Evolutionary conservation across 2,797 vertebrate species (phyloP).

Genomic region (Pangasius mekongensis): DNA sequence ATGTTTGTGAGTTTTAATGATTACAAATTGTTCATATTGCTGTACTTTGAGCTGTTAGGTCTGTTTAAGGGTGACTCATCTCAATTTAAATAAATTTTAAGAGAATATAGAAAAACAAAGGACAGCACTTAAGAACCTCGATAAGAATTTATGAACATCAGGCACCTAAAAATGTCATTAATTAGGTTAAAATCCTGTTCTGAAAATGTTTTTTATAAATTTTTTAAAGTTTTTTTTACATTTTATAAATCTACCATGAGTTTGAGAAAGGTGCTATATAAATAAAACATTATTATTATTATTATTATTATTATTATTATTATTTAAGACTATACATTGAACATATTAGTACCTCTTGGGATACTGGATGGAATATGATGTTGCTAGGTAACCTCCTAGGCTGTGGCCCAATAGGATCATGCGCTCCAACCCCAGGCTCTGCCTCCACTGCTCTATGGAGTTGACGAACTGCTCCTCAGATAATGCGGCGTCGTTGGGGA

Average conservation of each 20-base stretch:
- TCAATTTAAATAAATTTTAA: no score
- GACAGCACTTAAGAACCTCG: neutral
- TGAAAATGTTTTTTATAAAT: neutral
- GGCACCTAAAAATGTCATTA: neutral
- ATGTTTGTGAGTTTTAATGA: neutral
- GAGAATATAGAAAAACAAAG: neutral
- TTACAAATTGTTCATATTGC: neutral
- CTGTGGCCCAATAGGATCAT: slow-evolving; percentile 88
- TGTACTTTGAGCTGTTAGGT: neutral
- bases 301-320: neutral
- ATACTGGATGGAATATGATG: slow-evolving; percentile 83
- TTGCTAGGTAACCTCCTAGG: slow-evolving; percentile 83
- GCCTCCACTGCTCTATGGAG: slow-evolving; percentile 80
- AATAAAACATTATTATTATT: neutral
- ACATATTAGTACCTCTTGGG: slow-evolving; percentile 78
- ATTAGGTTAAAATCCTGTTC: neutral
- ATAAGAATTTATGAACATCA: neutral
- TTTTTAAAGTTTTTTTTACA: no score
- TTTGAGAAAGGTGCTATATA: neutral
- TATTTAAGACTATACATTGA: neutral
- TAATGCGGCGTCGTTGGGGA: slow-evolving; percentile 77
- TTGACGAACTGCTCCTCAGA: slow-evolving; percentile 82
- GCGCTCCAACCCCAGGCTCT: slow-evolving; percentile 78
- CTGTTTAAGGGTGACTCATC: neutral
- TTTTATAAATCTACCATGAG: neutral